A percentile compares a stretch with the other conserved stretches of the same genome.
Conservation (phyloP, 2,113 vertebrate genomes). For the Hippolais icterina region DNA sequence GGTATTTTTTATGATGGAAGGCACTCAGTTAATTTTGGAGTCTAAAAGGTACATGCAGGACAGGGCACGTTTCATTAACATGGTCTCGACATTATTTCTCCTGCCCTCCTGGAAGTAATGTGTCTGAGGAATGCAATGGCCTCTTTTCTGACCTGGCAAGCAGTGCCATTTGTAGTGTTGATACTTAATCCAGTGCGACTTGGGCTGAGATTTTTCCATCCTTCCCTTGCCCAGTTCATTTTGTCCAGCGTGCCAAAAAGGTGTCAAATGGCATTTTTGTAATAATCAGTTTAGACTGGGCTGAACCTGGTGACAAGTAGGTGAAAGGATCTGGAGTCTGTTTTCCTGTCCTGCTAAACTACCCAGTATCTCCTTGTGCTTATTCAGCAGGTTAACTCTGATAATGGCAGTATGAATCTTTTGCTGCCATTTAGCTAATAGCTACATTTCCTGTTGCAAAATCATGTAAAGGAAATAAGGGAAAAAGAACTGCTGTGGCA, state of each 20-base stretch:
- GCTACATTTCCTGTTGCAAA: neutral
- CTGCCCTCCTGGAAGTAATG: neutral
- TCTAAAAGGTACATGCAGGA: neutral
- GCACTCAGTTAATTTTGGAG: neutral
- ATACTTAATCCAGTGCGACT: constrained; percentile 39
- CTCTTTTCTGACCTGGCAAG: constrained; percentile 32
- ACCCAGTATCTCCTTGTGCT: neutral
- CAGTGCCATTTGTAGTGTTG: constrained; percentile 12
- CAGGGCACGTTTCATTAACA: neutral
- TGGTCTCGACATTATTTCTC: neutral
- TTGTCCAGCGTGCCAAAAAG: constrained; percentile 15
- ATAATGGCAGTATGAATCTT: constrained; percentile 7
- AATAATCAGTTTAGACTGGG: neutral
- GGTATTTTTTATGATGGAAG: neutral
- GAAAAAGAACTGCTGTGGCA: neutral
- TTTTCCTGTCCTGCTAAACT: constrained; percentile 19
- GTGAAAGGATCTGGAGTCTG: constrained; percentile 18
- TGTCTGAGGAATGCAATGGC: constrained; percentile 5
- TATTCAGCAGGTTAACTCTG: neutral
- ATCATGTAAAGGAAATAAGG: neutral
- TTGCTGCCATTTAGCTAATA: constrained; percentile 5
- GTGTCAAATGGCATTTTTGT: constrained; percentile 37
- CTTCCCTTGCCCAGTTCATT: constrained; percentile 33
- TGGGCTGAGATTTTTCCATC: constrained; percentile 43
- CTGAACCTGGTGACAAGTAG: constrained; percentile 11